Percentiles rank a stretch among this genome's conserved stretches.
These are phyloP conservation scores for Tyria jacobaeae DNA, from an alignment of 2,888 invertebrate species.

Conservation along the genomic window DNA sequence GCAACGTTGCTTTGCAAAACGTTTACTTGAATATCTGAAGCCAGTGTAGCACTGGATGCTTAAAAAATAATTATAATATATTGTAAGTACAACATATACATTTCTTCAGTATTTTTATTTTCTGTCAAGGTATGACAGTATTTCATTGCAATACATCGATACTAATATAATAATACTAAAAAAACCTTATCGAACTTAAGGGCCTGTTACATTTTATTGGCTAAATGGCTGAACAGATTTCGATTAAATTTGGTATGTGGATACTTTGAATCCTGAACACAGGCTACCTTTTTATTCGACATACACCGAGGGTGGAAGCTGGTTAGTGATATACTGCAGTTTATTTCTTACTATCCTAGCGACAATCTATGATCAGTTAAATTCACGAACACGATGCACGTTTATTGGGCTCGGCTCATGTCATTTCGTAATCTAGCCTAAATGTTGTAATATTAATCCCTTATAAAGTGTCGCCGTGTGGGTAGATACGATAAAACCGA, in stretches of 20 bases:
- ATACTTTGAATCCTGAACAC: too few species aligned
- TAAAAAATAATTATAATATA: conserved; percentile 24
- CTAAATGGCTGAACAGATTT: too few species aligned
- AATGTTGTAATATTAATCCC: conserved; percentile 70
- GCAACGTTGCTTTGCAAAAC: conserved; percentile 71
- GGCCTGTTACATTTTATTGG: too few species aligned
- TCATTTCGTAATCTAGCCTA: conserved; percentile 21
- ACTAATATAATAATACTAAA: too few species aligned
- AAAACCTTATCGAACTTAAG: too few species aligned
- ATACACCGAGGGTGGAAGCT: too few species aligned
- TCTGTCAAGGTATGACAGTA: background rate
- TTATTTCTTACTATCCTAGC: too few species aligned
- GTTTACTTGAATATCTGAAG: conserved; percentile 55
- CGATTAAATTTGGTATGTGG: too few species aligned
- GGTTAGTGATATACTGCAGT: too few species aligned
- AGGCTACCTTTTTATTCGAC: too few species aligned
- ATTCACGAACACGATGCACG: conserved; percentile 21
- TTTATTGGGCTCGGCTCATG: conserved; percentile 25
- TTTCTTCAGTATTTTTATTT: background rate
- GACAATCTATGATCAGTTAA: conserved; percentile 5
- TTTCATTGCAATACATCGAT: too few species aligned
- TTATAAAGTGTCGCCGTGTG: conserved; percentile 63
- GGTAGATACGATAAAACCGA: conserved; percentile 71
- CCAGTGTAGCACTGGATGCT: conserved; percentile 30
- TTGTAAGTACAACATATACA: background rate